Conservation (phyloP, 2,888 invertebrate species). For the Argynnis bischoffii region DNA sequence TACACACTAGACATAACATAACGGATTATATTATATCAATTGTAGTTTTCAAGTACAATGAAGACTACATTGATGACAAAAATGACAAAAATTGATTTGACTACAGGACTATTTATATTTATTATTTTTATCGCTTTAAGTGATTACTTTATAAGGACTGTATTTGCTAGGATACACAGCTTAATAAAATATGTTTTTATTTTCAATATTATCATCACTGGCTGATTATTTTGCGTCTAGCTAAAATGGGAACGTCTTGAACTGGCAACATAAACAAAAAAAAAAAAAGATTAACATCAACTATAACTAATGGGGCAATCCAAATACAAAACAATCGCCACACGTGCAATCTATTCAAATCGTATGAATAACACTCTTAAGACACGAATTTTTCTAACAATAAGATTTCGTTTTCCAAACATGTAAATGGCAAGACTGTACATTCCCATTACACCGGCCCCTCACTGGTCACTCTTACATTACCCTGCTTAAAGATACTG, state of each 20-base stretch:
- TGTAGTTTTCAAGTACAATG: slow-evolving; percentile 64
- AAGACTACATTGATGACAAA: slow-evolving; percentile 67
- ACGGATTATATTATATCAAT: slow-evolving; percentile 55
- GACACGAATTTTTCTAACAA: slow-evolving; percentile 22
- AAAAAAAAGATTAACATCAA: slow-evolving; percentile 9
- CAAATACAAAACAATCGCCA: slow-evolving; percentile 24
- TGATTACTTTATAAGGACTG: slow-evolving; percentile 24
- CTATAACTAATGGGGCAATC: slow-evolving; percentile 33
- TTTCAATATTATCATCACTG: slow-evolving; percentile 37
- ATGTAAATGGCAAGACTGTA: slow-evolving; percentile 35
- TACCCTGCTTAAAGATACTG: slow-evolving; percentile 62
- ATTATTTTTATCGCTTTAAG: slow-evolving; percentile 21
- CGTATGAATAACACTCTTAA: slow-evolving; percentile 20
- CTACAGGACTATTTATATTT: slow-evolving; percentile 44
- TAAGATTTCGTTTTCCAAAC: slow-evolving; percentile 18
- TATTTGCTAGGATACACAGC: slow-evolving; percentile 40
- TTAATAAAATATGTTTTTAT: slow-evolving; percentile 37
- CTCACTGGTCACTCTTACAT: slow-evolving; percentile 47
- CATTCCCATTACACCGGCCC: slow-evolving; percentile 37
- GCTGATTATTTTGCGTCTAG: slow-evolving; percentile 30
- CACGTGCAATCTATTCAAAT: slow-evolving; percentile 26
- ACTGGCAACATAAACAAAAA: slow-evolving; percentile 33
- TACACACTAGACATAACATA: slow-evolving; percentile 41
- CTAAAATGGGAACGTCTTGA: slow-evolving; percentile 33
- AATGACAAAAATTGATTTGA: slow-evolving; percentile 34